Evolutionary conservation across 2,797 vertebrate species (phyloP), one percentile per base, ranked within the genome.

Genomic region (Gephyroberyx darwinii): DNA sequence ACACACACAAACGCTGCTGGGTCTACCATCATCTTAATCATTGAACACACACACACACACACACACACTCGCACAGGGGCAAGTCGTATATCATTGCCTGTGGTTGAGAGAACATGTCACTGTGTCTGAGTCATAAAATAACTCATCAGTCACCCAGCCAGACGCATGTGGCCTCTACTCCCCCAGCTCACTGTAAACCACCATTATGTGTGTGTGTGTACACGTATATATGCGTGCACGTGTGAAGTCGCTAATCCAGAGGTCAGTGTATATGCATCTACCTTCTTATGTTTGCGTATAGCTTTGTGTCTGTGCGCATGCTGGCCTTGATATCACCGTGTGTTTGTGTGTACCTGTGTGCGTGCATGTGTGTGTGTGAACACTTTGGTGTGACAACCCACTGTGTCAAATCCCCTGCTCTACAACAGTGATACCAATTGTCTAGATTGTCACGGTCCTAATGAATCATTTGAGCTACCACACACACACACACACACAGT

Each of bases 381-480:
- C 51, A 30, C 59, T 48, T 19, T 0, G 1, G 13, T n/a, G 48
- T 68, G 50, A 74, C 35, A 6, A 20, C 43, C 67, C 51, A 8
- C 30, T 52, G 71, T 67, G 72, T 77, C 33, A 77, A 41, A 69
- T 80, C 51, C 43, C 41, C 53, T 31, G 65, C 68, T 72, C 59
- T 63, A 68, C 8, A 0, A 74, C 80, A 71, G 69, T 53, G 74
- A 65, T 12, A 74, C 39, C 76, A 68, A 48, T 74, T 67, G 71
- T 60, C 69, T 66, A 67, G 63, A 67, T 54, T 78, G 77, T 79
- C 70, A 77, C 7, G 19, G 53, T 52, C 69, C 26, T 84, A 78
- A 88, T 86, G 76, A 85, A 66, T 82, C 76, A 76, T 74, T 88
- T 81, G 65, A 53, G 45, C 10, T 4, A 47, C 43, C 4, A 65